phyloP scores from a whole-genome alignment of 2,888 invertebrate genomes.

The Empis livida region DNA sequence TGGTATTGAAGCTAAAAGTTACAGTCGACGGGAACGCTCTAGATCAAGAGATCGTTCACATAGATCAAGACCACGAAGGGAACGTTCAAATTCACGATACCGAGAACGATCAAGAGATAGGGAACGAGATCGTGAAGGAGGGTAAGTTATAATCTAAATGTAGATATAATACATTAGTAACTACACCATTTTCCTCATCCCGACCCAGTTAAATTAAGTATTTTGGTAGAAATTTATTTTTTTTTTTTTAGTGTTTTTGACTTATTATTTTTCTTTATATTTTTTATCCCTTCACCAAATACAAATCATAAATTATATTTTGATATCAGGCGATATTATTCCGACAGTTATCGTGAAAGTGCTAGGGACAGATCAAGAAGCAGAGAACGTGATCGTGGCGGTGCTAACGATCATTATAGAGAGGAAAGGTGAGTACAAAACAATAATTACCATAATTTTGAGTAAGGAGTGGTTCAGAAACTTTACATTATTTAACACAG shows the following conservation, averaged over 20 bases:
- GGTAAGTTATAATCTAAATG: slow-evolving; percentile 35
- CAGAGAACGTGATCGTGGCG: slow-evolving; percentile 45
- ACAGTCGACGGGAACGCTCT: slow-evolving; percentile 58
- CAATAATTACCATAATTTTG: background rate
- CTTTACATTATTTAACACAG: too few species aligned
- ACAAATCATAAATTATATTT: slow-evolving; percentile 2
- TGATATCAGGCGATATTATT: slow-evolving; percentile 14
- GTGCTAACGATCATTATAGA: slow-evolving; percentile 30
- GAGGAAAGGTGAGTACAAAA: slow-evolving; percentile 27
- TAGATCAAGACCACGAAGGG: slow-evolving; percentile 33
- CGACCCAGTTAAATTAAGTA: background rate
- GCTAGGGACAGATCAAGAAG: slow-evolving; percentile 60
- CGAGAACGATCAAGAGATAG: slow-evolving; percentile 59
- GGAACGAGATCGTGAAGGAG: slow-evolving; percentile 42
- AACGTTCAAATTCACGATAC: slow-evolving; percentile 44
- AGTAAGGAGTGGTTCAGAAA: too few species aligned
- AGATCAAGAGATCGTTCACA: slow-evolving; percentile 39
- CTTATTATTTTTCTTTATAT: background rate
- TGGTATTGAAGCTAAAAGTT: slow-evolving; percentile 96
- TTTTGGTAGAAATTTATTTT: background rate
- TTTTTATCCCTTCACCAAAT: background rate
- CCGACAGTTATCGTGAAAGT: slow-evolving; percentile 38
- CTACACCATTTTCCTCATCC: background rate
- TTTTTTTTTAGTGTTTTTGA: background rate
- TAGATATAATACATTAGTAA: slow-evolving; percentile 1